A percentile compares a stretch with the other conserved stretches of the same genome.
These are phyloP conservation scores for Ataeniobius toweri DNA, from an alignment of 2,797 vertebrate genomes.

Conservation along the genomic window DNA sequence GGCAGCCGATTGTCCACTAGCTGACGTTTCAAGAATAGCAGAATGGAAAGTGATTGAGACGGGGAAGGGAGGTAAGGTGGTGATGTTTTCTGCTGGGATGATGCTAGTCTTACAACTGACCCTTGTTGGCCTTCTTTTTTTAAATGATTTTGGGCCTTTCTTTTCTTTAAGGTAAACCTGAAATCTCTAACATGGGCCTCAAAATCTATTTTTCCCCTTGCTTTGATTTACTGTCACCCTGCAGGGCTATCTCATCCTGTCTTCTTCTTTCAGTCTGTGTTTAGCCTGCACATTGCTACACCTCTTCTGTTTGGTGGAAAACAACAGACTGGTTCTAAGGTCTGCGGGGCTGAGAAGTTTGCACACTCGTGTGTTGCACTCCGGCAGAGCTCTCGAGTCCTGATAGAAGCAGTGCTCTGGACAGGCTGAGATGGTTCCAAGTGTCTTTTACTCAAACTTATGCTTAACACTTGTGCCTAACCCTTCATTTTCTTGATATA, in stretches of 20 bases:
- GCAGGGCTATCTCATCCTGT: neutral
- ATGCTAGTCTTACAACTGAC: too few relatives aligned
- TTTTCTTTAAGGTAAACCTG: conserved; percentile 22
- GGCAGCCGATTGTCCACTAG: neutral
- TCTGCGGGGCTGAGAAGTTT: conserved; percentile 19
- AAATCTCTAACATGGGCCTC: conserved; percentile 6
- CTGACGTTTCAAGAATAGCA: neutral
- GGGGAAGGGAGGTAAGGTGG: neutral
- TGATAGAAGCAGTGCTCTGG: neutral
- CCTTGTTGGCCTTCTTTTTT: neutral
- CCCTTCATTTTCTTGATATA: conserved; percentile 28
- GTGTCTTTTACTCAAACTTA: neutral
- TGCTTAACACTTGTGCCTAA: conserved; percentile 16
- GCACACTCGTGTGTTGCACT: conserved; percentile 24
- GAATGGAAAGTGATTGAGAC: neutral
- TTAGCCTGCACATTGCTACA: conserved; percentile 21
- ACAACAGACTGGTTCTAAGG: conserved; percentile 10
- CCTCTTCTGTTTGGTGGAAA: conserved; percentile 14
- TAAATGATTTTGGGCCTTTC: neutral
- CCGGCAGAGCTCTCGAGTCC: conserved; percentile 14
- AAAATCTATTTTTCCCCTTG: conserved; percentile 4
- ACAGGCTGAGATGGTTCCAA: neutral
- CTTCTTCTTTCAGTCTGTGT: neutral
- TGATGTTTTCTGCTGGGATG: neutral
- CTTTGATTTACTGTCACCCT: neutral